These are phyloP conservation scores for Mionectes olivaceus DNA, from an alignment of 2,797 vertebrate genomes.

Conservation along the genomic window DNA sequence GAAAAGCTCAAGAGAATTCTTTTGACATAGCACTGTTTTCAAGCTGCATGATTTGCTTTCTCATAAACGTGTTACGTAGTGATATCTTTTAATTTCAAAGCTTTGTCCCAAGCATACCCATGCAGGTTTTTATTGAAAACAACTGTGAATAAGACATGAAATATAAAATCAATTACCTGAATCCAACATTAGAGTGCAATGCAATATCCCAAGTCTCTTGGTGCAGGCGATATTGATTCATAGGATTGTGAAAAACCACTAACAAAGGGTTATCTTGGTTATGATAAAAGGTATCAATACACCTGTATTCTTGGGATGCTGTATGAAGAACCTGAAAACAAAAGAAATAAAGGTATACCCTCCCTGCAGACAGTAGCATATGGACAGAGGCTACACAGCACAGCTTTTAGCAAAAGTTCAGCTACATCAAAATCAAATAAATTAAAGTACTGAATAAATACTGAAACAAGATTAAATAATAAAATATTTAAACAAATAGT, in stretches of 20 bases:
- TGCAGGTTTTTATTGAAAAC: background rate
- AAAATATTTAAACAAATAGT: background rate
- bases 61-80: background rate
- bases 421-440: background rate
- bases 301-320: constrained; percentile 83
- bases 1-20: background rate
- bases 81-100: background rate
- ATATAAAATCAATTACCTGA: constrained; percentile 83
- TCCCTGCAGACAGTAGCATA: background rate
- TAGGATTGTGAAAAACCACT: constrained; percentile 90
- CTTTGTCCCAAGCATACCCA: background rate
- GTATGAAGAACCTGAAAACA: constrained; percentile 84
- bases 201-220: constrained; percentile 83
- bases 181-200: constrained; percentile 90
- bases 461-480: background rate
- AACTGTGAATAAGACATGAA: background rate
- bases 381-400: background rate
- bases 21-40: background rate
- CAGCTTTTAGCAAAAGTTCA: background rate
- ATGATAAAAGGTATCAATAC: constrained; percentile 85
- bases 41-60: background rate
- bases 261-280: constrained; percentile 84
- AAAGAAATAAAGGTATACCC: background rate
- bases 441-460: background rate
- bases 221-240: constrained; percentile 78